Percentiles rank a stretch among this genome's conserved stretches.
Conservation (phyloP, 2,113 vertebrate species). For the Centropus unirufus region DNA sequence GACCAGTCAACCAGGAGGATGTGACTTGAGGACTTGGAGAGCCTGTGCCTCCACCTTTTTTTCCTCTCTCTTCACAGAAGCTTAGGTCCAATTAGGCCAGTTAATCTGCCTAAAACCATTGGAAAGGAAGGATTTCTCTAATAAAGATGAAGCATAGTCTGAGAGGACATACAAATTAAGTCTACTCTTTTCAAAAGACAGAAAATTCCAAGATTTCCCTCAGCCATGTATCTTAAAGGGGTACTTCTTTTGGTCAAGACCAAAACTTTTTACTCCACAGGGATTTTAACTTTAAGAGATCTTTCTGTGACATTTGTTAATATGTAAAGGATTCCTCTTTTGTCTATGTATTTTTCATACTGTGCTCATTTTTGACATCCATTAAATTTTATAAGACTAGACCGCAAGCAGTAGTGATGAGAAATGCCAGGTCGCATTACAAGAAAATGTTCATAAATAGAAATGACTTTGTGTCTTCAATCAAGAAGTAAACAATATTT, state of each 20-base stretch:
- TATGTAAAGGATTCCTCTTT: constrained; percentile 34
- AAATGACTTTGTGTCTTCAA: constrained; percentile 72
- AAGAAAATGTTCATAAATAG: constrained; percentile 73
- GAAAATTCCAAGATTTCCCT: constrained; percentile 47
- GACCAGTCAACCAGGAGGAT: constrained; percentile 90
- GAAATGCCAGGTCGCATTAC: constrained; percentile 74
- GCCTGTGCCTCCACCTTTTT: constrained; percentile 76
- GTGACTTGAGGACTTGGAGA: constrained; percentile 86
- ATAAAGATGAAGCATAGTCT: constrained; percentile 69
- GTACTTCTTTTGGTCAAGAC: neutral
- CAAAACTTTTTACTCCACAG: neutral
- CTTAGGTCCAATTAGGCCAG: constrained; percentile 82
- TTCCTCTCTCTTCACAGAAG: constrained; percentile 73
- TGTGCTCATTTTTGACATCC: constrained; percentile 69
- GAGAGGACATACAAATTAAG: constrained; percentile 60
- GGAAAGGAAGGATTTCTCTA: constrained; percentile 73
- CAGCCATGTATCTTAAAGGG: constrained; percentile 14
- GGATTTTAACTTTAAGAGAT: constrained; percentile 52
- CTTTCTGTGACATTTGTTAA: constrained; percentile 52
- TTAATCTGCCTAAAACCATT: constrained; percentile 80
- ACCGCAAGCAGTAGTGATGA: constrained; percentile 70
- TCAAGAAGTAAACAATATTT: constrained; percentile 73
- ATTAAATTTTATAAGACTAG: constrained; percentile 77
- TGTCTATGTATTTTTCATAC: constrained; percentile 72
- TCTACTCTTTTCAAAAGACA: constrained; percentile 52